phyloP scores from a whole-genome alignment of 2,888 invertebrate genomes.

The Coenonympha arcania region DNA sequence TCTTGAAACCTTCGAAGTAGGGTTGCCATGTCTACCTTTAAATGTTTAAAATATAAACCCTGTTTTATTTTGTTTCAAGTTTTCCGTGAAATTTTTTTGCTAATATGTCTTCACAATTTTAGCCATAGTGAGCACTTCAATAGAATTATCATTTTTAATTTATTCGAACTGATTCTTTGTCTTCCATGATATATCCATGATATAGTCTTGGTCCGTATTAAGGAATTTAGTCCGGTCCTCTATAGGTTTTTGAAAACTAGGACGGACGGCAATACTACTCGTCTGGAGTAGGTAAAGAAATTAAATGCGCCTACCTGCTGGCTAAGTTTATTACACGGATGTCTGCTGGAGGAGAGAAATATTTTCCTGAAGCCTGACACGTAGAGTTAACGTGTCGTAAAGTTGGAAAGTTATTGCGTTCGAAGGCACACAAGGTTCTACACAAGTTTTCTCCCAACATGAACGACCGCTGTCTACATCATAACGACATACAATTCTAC shows the following conservation, averaged over 20 bases:
- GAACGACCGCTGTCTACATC: neutral
- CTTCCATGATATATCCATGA: too few relatives aligned
- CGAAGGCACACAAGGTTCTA: neutral
- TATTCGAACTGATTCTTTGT: too few relatives aligned
- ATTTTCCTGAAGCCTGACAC: constrained; percentile 10
- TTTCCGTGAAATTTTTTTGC: too few relatives aligned
- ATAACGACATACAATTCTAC: too few relatives aligned
- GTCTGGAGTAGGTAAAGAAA: constrained; percentile 17
- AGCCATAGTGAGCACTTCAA: too few relatives aligned
- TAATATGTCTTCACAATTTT: too few relatives aligned
- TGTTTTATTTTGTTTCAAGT: too few relatives aligned
- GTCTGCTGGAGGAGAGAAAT: constrained; percentile 29
- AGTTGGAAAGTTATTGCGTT: constrained; percentile 12
- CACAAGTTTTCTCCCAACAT: neutral
- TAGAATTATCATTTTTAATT: too few relatives aligned
- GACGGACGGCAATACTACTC: neutral
- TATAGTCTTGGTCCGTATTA: too few relatives aligned
- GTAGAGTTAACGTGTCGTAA: constrained; percentile 15
- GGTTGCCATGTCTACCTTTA: neutral
- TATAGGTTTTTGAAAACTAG: neutral
- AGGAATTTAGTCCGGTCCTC: too few relatives aligned
- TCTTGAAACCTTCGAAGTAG: neutral
- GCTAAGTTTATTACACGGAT: constrained; percentile 48
- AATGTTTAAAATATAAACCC: neutral
- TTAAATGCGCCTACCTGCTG: constrained; percentile 22